These are phyloP conservation scores for Erythrolamprus reginae DNA, from an alignment of 2,113 vertebrate species.

Conservation along the genomic window DNA sequence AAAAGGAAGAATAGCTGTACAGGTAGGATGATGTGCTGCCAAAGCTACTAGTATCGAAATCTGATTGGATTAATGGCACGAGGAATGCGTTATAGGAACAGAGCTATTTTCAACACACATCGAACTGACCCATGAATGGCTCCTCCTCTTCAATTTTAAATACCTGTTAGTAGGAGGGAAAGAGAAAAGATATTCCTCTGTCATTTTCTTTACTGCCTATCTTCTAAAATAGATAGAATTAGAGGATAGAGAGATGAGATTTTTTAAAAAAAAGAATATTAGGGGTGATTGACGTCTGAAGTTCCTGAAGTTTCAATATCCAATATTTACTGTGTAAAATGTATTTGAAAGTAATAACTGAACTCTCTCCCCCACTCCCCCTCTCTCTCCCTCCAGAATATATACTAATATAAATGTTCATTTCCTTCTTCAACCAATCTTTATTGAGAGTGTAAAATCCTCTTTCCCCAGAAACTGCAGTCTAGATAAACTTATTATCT, in stretches of 20 bases:
- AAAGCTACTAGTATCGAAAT: neutral
- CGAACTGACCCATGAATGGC: neutral
- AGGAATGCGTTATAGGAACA: neutral
- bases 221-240: too few relatives aligned
- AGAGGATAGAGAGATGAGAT: too few relatives aligned
- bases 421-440: too few relatives aligned
- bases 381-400: neutral
- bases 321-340: neutral
- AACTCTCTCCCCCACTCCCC: too few relatives aligned
- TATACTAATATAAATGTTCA: neutral
- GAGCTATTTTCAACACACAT: neutral
- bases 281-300: neutral
- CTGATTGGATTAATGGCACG: neutral
- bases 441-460: neutral
- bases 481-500: neutral
- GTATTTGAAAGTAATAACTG: neutral
- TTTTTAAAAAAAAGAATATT: neutral
- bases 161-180: neutral
- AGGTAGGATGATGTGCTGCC: neutral
- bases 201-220: too few relatives aligned
- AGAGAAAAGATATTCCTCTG: too few relatives aligned
- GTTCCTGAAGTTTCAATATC: neutral
- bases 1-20: neutral
- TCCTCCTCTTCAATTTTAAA: neutral
- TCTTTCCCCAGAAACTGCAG: neutral